Conservation (phyloP, 92 coral and sea anemone species). For the Zoanthus sansibaricus region DNA sequence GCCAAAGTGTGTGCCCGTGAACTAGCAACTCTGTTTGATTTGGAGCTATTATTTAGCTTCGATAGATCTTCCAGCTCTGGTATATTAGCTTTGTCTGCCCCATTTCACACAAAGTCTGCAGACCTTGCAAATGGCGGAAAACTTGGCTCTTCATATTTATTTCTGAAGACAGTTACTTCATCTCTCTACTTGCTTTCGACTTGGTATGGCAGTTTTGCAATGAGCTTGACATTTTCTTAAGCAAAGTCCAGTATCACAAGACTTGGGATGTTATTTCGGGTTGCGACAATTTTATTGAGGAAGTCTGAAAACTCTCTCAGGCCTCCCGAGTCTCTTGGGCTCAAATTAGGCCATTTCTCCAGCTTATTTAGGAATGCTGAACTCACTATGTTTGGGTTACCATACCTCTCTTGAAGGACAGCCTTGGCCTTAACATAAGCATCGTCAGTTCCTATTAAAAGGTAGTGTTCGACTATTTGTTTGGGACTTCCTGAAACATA, state of each 20-base stretch:
- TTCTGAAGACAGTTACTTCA: constrained; percentile 2
- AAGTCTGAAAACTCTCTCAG: constrained; percentile 70
- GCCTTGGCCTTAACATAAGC: constrained; percentile 56
- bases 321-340: constrained; percentile 52
- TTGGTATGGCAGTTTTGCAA: constrained; percentile 11
- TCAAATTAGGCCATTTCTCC: constrained; percentile 57
- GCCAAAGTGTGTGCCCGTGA: no score
- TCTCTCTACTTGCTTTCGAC: constrained; percentile 35
- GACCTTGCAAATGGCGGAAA: constrained; percentile 9
- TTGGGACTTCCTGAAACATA: constrained; percentile 63
- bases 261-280: constrained; percentile 60
- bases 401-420: constrained; percentile 50
- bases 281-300: constrained; percentile 64
- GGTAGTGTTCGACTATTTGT: constrained; percentile 53
- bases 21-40: no score
- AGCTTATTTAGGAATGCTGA: constrained; percentile 17
- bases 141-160: background rate
- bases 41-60: background rate
- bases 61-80: constrained; percentile 6
- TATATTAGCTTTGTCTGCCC: constrained; percentile 7
- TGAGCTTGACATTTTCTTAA: constrained; percentile 40
- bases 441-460: constrained; percentile 52
- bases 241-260: constrained; percentile 43
- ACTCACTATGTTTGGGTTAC: constrained; percentile 60
- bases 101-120: constrained; percentile 36